Percentiles rank a stretch among this genome's conserved stretches.
Evolutionary conservation across 2,113 vertebrate species (phyloP).

Genomic region (Pelecanus crispus): DNA sequence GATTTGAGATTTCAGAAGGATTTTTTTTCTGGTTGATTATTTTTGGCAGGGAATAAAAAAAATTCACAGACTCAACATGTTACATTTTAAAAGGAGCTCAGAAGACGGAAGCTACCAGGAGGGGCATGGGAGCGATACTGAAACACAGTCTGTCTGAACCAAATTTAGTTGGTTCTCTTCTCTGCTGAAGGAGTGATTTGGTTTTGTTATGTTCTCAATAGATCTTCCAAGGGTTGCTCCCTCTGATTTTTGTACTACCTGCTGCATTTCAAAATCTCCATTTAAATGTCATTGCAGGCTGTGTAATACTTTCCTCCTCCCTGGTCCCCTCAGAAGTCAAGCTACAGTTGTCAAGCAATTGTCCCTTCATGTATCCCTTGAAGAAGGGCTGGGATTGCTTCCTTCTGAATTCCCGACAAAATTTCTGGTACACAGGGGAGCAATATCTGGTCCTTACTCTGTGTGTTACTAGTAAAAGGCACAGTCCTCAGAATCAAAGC

Average conservation of each 20-base stretch:
- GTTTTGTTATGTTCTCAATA: neutral
- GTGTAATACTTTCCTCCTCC: neutral
- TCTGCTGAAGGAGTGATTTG: neutral
- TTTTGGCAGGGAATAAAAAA: neutral
- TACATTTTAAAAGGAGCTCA: neutral
- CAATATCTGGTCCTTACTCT: neutral
- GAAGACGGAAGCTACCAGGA: conserved; percentile 5
- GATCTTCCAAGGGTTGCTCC: neutral
- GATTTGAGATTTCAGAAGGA: conserved; percentile 26
- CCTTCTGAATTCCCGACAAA: neutral
- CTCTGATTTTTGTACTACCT: neutral
- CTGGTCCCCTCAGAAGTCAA: neutral
- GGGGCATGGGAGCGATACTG: neutral
- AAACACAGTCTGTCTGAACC: conserved; percentile 32
- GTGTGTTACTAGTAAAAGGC: neutral
- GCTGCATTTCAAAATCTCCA: neutral
- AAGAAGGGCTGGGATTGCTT: neutral
- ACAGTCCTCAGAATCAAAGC: neutral
- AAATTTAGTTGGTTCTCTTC: conserved; percentile 18
- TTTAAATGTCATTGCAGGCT: neutral
- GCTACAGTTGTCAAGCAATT: neutral
- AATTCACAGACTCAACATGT: conserved; percentile 47
- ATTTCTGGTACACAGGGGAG: neutral
- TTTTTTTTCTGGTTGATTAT: conserved; percentile 26
- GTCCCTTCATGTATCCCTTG: neutral